Base-by-base conservation (phyloP, 2,113 vertebrate species). In the Anarrhichthys ocellatus region DNA sequence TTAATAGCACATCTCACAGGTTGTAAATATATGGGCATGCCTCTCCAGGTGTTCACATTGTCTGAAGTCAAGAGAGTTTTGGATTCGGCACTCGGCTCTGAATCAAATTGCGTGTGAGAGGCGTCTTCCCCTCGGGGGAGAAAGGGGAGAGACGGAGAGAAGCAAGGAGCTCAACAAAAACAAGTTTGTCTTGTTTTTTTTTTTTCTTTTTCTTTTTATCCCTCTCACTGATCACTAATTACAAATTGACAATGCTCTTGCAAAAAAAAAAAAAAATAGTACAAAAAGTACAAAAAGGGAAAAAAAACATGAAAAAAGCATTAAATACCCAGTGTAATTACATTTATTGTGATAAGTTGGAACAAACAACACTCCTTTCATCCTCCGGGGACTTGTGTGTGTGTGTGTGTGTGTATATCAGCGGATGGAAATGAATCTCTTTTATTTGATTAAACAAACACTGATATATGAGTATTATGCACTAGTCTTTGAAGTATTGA, bases 221-320 rank as follows among this genome's bases (percentile, higher is more conserved):
- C 80, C 68, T 88, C 75, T 88, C 77, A 87, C 83, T 88, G 88
- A 93, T 93, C 84, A 58, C 88, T 93, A 95, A 95, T 95, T 94
- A 92, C 80, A 91, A 63, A 82, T 83, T 88, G 85, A 92, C 88
- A 87, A 73, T 75, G 69, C 87, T 58, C 72, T 84, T 69, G 74
- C 82, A 80, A 82, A 24, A 44, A 63, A 38, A 62, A 64, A 62
- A 34, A 34, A 63, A 11, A 27, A 70, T 17, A 54, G 6, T 7
- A 50, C 9, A 87, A 75, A 76, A 84, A 81, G 68, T 66, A 84
- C 62, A 88, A 87, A 90, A 82, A 64, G 52, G 42, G 32, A 81
- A 79, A 84, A 68, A 48, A 63, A 44, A 76, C 13, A 80, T 46
- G 34, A 77, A 87, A 72, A 80, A 87, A 82, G 67, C 74, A 89